Evolutionary conservation across 2,113 vertebrate species (phyloP), one percentile per base, ranked within the genome.

Genomic region (Pyrgilauda ruficollis): DNA sequence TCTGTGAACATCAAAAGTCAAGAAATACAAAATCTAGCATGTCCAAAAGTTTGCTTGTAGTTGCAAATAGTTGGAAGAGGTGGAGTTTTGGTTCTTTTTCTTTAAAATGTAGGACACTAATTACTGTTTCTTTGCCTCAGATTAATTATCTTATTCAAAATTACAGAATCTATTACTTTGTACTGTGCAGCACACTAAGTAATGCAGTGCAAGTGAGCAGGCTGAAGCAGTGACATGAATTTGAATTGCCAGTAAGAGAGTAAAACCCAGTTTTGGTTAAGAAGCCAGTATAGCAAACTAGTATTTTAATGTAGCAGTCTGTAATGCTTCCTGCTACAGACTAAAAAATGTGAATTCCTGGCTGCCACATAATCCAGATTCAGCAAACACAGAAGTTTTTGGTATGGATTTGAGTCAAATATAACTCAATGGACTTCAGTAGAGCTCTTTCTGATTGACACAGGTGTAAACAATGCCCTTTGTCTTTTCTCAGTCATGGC

Each of bases 391-490:
- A 39, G 59, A 61, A 82, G 64, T 89, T 55, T 89, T 84, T 78
- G 46, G 41, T 26, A 11, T 2, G 0, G 0, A 19, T 94, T 72
- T 91, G 44, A 75, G 44, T 74, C n/a, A 78, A 72, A 49, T 44
- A 15, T 35, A 82, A 61, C 17, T 81, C 24, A 37, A 0, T n/a
- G 49, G 33, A 49, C 83, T 89, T 85, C 56, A 82, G 0, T 19
- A 31, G 73, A 89, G 66, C 31, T 30, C 44, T 81, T 87, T 91
- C 53, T 94, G 84, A 93, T 75, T 89, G 87, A 92, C 89, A 56
- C 1, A 43, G 28, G 23, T 89, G 73, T 87, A 93, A 95, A 91
- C 1, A 11, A 90, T 83, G 63, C 26, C 33, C 30, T 91, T 87
- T 89, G 58, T 85, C 69, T 87, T 94, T 89, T 69, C 21, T 84